Evolutionary conservation across 1,140 invertebrate genomes (phyloP).

Genomic region (Caenorhabditis briggsae): DNA sequence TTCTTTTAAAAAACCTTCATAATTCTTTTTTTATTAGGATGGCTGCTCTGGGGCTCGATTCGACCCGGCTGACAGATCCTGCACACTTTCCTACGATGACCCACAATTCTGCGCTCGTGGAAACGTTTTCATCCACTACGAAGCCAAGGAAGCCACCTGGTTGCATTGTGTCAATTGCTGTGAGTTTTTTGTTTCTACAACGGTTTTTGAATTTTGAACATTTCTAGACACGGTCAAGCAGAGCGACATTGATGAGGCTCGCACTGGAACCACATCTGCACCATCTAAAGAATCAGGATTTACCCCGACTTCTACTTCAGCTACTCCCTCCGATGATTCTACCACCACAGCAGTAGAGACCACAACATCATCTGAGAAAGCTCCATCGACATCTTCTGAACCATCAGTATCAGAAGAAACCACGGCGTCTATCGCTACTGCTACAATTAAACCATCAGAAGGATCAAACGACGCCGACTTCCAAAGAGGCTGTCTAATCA

Average conservation of each 20-base stretch:
- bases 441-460: constrained; percentile 22
- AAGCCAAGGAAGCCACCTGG: constrained; percentile 55
- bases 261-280: constrained; percentile 32
- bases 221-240: constrained; percentile 49
- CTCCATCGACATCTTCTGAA: neutral
- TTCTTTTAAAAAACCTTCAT: neutral
- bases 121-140: constrained; percentile 44
- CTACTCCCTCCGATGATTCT: neutral
- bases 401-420: constrained; percentile 29
- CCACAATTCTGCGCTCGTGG: constrained; percentile 52
- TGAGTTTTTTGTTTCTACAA: constrained; percentile 17
- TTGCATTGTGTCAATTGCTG: constrained; percentile 65
- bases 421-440: neutral
- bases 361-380: neutral
- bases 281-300: neutral
- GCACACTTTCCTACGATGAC: constrained; percentile 60
- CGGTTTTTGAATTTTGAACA: neutral
- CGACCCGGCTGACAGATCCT: constrained; percentile 59
- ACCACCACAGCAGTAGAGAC: constrained; percentile 15
- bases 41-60: constrained; percentile 65
- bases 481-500: constrained; percentile 63
- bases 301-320: neutral
- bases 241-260: constrained; percentile 21
- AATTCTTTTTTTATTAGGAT: constrained; percentile 49
- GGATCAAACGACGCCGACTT: neutral